Percentiles rank a stretch among this genome's conserved stretches.
phyloP scores from a whole-genome alignment of 1,140 invertebrate species.

The Hydropsyche tenuis region DNA sequence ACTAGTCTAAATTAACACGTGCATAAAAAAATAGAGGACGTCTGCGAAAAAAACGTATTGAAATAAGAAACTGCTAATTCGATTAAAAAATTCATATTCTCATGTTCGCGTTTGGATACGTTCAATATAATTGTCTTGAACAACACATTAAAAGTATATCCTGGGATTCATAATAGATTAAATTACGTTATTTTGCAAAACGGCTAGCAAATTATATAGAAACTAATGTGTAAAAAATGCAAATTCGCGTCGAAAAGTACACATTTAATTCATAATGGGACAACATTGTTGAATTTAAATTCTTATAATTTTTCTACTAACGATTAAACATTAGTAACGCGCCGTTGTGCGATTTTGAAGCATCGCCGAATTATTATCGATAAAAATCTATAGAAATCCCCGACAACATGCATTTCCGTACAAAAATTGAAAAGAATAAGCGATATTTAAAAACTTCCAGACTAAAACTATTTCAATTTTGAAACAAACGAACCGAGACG shows the following conservation, averaged over 20 bases:
- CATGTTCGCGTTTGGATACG: too few relatives aligned
- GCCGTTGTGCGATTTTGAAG: not conserved
- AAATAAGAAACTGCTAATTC: too few relatives aligned
- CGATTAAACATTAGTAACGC: too few relatives aligned
- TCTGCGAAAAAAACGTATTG: too few relatives aligned
- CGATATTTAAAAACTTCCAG: not conserved
- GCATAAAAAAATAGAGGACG: too few relatives aligned
- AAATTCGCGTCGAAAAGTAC: not conserved
- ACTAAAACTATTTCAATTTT: not conserved
- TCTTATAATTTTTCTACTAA: not conserved
- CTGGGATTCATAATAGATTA: not conserved
- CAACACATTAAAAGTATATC: not conserved
- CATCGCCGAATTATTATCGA: not conserved
- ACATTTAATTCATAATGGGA: constrained; percentile 2
- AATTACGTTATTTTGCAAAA: not conserved
- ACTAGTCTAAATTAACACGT: too few relatives aligned
- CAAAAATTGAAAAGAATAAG: not conserved
- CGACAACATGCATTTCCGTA: not conserved
- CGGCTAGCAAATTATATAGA: not conserved
- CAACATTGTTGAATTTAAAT: constrained; percentile 20
- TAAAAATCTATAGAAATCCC: not conserved
- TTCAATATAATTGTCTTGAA: too few relatives aligned
- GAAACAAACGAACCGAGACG: not conserved
- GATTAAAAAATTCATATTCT: too few relatives aligned
- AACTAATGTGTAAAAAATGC: constrained; percentile 5